Base-by-base conservation (phyloP, 2,113 vertebrate species). In the Beaufortia kweichowensis region DNA sequence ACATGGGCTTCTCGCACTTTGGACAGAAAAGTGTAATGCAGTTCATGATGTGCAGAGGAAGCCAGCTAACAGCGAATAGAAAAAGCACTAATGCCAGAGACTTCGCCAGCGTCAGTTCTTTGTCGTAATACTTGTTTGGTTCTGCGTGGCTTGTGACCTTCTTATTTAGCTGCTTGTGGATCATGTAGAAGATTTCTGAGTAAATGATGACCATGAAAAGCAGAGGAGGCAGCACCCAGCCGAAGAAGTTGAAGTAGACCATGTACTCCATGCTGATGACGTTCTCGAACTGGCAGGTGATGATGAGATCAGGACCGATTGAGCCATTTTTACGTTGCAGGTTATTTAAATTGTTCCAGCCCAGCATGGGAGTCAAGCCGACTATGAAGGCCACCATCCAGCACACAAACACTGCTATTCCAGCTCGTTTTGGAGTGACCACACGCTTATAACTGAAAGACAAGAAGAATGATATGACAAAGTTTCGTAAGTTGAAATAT, bases 181-280 rank as follows among this genome's bases (percentile, higher is more conserved):
- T 98, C 88, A 98, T 93, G 88, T 96, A 95, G 92, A 99, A 99
- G 84, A 99, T 97, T 85, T 98, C 96, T 46, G 93, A 89, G 73
- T 99, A 99, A 87, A 99, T 96, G 77, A 94, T 78, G 63, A 97
- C 85, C 96, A 99, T 99, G 79, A 98, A 89, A 15, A 98, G 72
- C 77, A 99, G 90, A 0, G 98, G 97, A 0, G 96, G 96, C 80
- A 99, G 93, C 79, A 99, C 97, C 95, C 97, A 98, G 7, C 95
- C 90, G 0, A 99, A 98, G 83, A 99, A 99, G 88, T 99, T 99
- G 85, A 99, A 99, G 87, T 99, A 99, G 28, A 99, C 98, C 98
- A 99, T 99, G 88, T 99, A 99, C 81, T 98, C 92, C 98, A 99
- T 99, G 90, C 95, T 97, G 92, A 99, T 98, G 78, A 99, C 95